Base-by-base conservation (phyloP, 2,888 invertebrate species). In the Drosophila ezoana region DNA sequence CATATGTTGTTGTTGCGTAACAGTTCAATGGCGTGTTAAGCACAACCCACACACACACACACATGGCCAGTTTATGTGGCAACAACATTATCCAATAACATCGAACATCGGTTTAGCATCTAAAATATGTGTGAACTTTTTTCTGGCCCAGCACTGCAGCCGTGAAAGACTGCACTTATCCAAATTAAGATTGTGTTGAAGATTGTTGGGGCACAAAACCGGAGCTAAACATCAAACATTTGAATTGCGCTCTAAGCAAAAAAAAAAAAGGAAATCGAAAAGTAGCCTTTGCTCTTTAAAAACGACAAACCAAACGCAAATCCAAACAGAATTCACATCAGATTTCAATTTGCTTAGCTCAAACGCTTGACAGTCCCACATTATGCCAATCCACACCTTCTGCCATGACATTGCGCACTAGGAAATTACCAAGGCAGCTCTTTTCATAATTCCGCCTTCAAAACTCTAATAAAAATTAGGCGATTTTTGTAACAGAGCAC, bases 1-100 rank as follows among this genome's bases (percentile, higher is more conserved):
- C 61, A 62, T 62, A 49, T 68, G 60, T 68, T 77, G 61, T 68
- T 76, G 77, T 83, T 84, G 76, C 81, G 71, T 74, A 87, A 81
- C 84, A 76, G 82, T 80, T 85, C 85, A 85, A 85, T 85, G 85
- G 80, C 76, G 85, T 85, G 85, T 85, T 87, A 85, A 85, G 87
- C 84, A 73, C 78, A 78, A 64, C 65, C 73, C 44, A 14, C 53
- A 37, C 51, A 35, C 52, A 37, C 58, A 56, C 59, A 59, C 54
- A 45, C 48, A 47, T 52, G 49, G 20, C 32, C 49, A 60, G 72
- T 71, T 83, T 78, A 78, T 83, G 81, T 74, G 71, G 57, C 71
- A 73, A 72, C 65, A 82, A 20, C 61, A 59, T 49, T 60, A 60
- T 65, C 72, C 65, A 73, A 76, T 80, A 82, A 72, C 77, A 79